Percentiles rank a stretch among this genome's conserved stretches.
These are phyloP conservation scores for Trissonchulus latispiculum DNA, from an alignment of 2,888 invertebrate species.

Conservation along the genomic window DNA sequence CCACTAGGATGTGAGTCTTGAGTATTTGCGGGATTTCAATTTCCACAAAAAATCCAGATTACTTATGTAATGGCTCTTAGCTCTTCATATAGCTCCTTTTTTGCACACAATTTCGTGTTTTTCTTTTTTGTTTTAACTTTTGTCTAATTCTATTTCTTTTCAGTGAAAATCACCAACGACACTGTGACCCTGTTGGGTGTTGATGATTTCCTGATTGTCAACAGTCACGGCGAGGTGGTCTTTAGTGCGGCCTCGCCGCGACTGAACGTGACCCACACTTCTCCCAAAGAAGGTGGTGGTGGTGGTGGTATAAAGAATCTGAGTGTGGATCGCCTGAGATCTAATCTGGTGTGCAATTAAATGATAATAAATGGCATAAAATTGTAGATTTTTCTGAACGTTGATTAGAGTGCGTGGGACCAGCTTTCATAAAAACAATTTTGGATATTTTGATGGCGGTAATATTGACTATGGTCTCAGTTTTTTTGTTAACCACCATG, in stretches of 20 bases:
- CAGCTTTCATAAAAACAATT: neutral
- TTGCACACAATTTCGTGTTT: too few species aligned
- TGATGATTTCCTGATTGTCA: slow-evolving; percentile 12
- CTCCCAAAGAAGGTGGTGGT: too few species aligned
- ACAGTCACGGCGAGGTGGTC: neutral
- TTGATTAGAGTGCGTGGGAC: neutral
- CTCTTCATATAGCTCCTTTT: too few species aligned
- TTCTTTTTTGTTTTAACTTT: too few species aligned
- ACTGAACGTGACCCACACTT: neutral
- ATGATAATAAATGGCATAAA: neutral
- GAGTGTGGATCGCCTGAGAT: neutral
- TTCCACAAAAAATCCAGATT: too few species aligned
- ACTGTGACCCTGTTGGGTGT: slow-evolving; percentile 1
- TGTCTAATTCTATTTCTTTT: too few species aligned
- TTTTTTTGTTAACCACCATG: too few species aligned
- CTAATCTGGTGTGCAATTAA: neutral
- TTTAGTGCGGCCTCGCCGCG: slow-evolving; percentile 3
- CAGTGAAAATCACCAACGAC: neutral
- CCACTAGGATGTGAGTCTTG: too few species aligned
- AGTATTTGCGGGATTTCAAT: too few species aligned
- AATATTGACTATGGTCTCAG: too few species aligned
- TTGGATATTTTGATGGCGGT: neutral
- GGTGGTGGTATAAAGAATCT: neutral
- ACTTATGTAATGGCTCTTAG: too few species aligned
- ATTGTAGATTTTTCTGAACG: neutral